Evolutionary conservation across 2,797 vertebrate species (phyloP), one percentile per base, ranked within the genome.

Genomic region (Pseudotriccus pelzelni): DNA sequence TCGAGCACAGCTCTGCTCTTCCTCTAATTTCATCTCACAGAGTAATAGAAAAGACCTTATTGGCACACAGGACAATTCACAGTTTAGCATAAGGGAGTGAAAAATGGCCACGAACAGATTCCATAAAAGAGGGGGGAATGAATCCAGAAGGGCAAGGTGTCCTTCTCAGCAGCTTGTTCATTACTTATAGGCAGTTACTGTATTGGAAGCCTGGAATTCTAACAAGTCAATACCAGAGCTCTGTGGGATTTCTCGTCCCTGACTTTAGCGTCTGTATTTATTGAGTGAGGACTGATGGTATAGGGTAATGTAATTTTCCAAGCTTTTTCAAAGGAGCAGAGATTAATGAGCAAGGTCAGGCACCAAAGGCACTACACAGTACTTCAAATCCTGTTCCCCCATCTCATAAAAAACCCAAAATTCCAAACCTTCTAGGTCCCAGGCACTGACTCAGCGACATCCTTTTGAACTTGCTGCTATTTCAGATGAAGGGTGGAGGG

Each of bases 271-370:
- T 89, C 95, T 69, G 78, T 90, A 63, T 94, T 92, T 96, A 97
- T 82, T 89, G 96, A 98, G 92, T 75, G 50, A 96, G 85, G 88
- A 69, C 92, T 81, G 95, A 95, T 94, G 93, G 91, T 55, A 91
- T 88, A 47, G 91, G 94, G 93, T 97, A 98, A 96, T 97, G 97
- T 95, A 96, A 97, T 98, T 98, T 97, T 97, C 95, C 93, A 86
- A 95, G 88, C 69, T 90, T 93, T 90, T 90, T 95, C 94, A 91
- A 97, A 96, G 96, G 94, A 94, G 94, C 84, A 25, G 91, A 98
- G 97, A 98, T 98, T 98, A 98, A 98, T 96, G 97, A 97, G 96
- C 97, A 97, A 98, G 96, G 98, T 97, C 95, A 95, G 85, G 94
- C 94, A 96, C 95, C 92, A 97, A 98, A 96, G 87, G 69, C 64